phyloP scores from a whole-genome alignment of 2,113 vertebrate genomes.

The Kobus ellipsiprymnus region DNA sequence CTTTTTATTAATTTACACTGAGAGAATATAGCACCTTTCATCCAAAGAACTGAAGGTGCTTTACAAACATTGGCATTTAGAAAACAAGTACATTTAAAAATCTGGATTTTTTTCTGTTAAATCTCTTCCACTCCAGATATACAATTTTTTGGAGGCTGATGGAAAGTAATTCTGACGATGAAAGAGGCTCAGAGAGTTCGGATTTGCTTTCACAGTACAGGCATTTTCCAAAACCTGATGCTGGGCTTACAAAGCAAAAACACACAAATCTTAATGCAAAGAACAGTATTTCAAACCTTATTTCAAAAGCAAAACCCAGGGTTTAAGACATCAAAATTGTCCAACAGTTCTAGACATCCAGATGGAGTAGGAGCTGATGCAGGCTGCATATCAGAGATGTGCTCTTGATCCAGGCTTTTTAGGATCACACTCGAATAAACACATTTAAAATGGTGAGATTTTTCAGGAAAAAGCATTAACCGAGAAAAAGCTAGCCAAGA shows the following conservation, averaged over 20 bases:
- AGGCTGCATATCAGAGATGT: conserved; percentile 41
- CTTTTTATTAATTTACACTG: conserved; percentile 73
- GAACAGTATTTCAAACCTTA: conserved; percentile 54
- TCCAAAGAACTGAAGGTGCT: conserved; percentile 66
- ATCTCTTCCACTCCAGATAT: conserved; percentile 44
- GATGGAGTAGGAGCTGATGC: conserved; percentile 47
- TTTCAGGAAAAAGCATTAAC: conserved; percentile 42
- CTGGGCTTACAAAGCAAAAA: conserved; percentile 57
- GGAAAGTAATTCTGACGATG: conserved; percentile 41
- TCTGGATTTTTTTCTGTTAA: conserved; percentile 61
- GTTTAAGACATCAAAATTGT: conserved; percentile 52
- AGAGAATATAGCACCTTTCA: conserved; percentile 67
- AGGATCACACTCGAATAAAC: conserved; percentile 38
- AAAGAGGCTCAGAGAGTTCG: conserved; percentile 42
- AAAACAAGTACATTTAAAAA: conserved; percentile 71
- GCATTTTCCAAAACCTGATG: conserved; percentile 54
- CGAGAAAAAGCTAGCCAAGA: conserved; percentile 59
- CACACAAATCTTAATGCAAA: conserved; percentile 51
- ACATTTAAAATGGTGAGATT: conserved; percentile 46
- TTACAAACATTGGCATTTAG: conserved; percentile 72
- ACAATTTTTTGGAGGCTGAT: conserved; percentile 57
- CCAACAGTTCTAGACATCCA: conserved; percentile 58
- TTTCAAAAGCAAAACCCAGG: conserved; percentile 59
- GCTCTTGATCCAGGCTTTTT: conserved; percentile 49
- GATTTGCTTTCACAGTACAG: conserved; percentile 59